Evolutionary conservation across 2,888 invertebrate species (phyloP).

Genomic region (Argynnis bischoffii): DNA sequence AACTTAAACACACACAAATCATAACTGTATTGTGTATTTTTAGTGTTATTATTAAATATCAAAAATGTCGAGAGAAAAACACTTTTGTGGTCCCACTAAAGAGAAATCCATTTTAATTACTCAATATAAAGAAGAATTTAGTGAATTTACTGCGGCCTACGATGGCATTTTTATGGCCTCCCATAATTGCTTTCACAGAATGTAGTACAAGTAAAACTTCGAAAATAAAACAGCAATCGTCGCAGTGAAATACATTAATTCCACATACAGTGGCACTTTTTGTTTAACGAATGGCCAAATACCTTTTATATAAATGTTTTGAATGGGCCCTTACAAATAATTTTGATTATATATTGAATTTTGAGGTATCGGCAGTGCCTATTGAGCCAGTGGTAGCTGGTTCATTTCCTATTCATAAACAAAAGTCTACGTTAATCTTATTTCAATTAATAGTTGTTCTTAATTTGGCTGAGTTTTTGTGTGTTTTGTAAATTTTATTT

Average conservation of each 20-base stretch:
- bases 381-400: no score
- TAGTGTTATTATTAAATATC: not conserved
- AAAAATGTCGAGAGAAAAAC: not conserved
- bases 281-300: constrained; percentile 24
- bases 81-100: constrained; percentile 7
- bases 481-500: no score
- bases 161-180: constrained; percentile 30
- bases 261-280: constrained; percentile 23
- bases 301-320: constrained; percentile 11
- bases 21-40: no score
- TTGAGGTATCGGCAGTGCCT: no score
- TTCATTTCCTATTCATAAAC: no score
- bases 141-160: constrained; percentile 32
- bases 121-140: constrained; percentile 37
- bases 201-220: constrained; percentile 33
- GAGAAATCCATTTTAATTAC: constrained; percentile 35
- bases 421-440: no score
- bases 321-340: not conserved
- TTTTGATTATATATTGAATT: no score
- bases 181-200: constrained; percentile 38
- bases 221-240: constrained; percentile 32
- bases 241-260: constrained; percentile 28
- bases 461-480: no score
- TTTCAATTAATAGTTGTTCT: no score
- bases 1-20: no score